Base-by-base conservation (phyloP, 2,113 vertebrate species). In the Pseudorhombus dupliciocellatus region DNA sequence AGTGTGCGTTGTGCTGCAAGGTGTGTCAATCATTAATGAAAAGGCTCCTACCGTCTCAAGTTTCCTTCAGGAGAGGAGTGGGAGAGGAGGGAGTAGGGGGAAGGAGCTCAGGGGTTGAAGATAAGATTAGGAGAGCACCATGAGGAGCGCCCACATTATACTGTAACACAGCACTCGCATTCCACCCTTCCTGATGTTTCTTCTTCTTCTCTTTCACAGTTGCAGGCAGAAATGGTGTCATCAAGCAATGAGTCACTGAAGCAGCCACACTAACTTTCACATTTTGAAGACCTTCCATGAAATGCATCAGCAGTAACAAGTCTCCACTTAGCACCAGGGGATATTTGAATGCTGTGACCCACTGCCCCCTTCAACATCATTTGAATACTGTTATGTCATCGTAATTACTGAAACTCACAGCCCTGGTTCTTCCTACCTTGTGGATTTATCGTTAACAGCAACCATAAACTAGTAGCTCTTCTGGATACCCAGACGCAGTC, bases 21-120 rank as follows among this genome's bases (percentile, higher is more conserved):
- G 70, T 69, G 59, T 84, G 88, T 93, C 88, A 92, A 89, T 92
- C 91, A 92, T 93, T 93, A 90, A 93, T 93, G 92, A 91, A 91
- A 89, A 81, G 73, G 54, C 60, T 88, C 85, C 75, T 73, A 69
- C 34, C 28, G 4, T 88, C 89, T 93, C 90, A 22, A 72, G 87
- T 93, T 91, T 89, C 92, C 73, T 83, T 65, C 25, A 0, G 74
- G 63, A 81, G 65, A 75, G 75, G 71, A 87, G 87, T 79, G 80
- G 85, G 84, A 86, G 81, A 77, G 70, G 64, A 79, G 82, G 53
- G 75, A 71, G 57, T 53, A 57, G 40, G 62, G 76, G 54, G 65
- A 60, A 67, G 71, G 81, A 80, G 81, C 80, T 59, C 71, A 64
- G 48, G 74, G 87, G 80, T 90, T 91, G 86, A 85, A 87, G 86